phyloP scores from a whole-genome alignment of 2,113 vertebrate genomes.

The Brevimyrus niger region DNA sequence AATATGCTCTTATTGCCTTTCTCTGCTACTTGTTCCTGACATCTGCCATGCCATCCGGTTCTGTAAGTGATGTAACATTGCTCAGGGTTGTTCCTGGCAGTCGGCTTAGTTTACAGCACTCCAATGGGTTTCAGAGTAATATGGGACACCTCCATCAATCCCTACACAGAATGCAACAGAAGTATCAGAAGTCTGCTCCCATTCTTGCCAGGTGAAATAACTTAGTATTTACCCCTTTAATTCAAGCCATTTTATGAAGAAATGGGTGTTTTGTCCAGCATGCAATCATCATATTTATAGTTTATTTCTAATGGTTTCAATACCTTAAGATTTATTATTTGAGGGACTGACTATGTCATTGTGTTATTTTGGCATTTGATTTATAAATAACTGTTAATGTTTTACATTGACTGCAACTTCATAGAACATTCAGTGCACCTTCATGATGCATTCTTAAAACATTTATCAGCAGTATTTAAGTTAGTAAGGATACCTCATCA shows the following conservation, averaged over 20 bases:
- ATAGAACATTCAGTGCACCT: background rate
- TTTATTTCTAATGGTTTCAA: background rate
- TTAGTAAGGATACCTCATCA: background rate
- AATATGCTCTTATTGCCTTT: background rate
- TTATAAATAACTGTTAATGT: background rate
- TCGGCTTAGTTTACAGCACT: slow-evolving; percentile 11
- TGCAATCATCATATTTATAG: background rate
- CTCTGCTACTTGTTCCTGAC: slow-evolving; percentile 2
- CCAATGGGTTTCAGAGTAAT: slow-evolving; percentile 3
- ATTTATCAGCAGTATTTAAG: background rate
- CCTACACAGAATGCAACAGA: background rate
- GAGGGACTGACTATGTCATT: background rate
- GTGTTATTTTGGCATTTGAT: background rate
- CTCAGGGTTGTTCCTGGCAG: background rate
- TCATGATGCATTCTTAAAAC: background rate
- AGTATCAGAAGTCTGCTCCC: background rate
- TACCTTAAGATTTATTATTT: background rate
- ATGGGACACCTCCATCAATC: slow-evolving; percentile 9
- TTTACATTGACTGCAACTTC: background rate
- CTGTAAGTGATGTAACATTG: background rate
- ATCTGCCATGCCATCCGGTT: background rate
- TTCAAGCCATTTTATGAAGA: background rate
- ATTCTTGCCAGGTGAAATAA: background rate
- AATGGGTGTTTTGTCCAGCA: background rate
- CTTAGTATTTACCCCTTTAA: background rate